phyloP scores from a whole-genome alignment of 2,888 invertebrate species.

The Xanthia icteritia region DNA sequence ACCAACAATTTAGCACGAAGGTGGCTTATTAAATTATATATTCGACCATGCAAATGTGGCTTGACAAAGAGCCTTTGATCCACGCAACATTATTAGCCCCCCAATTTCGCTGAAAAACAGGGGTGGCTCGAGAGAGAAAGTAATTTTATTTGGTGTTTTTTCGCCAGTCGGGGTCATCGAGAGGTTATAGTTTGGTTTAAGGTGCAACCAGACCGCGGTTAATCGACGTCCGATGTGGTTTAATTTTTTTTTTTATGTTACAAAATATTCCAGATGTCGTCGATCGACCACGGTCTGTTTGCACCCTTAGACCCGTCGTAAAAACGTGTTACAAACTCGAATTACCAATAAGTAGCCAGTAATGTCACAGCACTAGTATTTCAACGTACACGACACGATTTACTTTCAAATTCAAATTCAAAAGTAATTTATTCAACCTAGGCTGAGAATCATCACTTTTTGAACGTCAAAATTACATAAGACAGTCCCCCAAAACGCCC shows the following conservation, averaged over 20 bases:
- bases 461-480: no score
- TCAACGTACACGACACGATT: background rate
- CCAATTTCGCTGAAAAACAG: slow-evolving; percentile 41
- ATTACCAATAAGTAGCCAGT: background rate
- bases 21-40: slow-evolving; percentile 64
- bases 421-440: no score
- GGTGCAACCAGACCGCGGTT: background rate
- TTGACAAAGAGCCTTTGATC: slow-evolving; percentile 64
- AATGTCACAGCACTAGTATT: background rate
- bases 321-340: background rate
- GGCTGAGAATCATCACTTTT: no score
- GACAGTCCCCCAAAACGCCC: no score
- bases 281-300: background rate
- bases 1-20: slow-evolving; percentile 41
- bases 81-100: slow-evolving; percentile 59
- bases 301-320: background rate
- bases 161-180: background rate
- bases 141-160: background rate
- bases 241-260: no score
- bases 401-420: no score
- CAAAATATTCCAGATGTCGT: background rate
- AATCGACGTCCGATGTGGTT: no score
- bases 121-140: slow-evolving; percentile 36
- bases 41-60: slow-evolving; percentile 59
- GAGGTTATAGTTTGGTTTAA: background rate